Percentiles rank a stretch among this genome's conserved stretches.
These are phyloP conservation scores for Zygaena filipendulae DNA, from an alignment of 2,888 invertebrate species.

Conservation along the genomic window DNA sequence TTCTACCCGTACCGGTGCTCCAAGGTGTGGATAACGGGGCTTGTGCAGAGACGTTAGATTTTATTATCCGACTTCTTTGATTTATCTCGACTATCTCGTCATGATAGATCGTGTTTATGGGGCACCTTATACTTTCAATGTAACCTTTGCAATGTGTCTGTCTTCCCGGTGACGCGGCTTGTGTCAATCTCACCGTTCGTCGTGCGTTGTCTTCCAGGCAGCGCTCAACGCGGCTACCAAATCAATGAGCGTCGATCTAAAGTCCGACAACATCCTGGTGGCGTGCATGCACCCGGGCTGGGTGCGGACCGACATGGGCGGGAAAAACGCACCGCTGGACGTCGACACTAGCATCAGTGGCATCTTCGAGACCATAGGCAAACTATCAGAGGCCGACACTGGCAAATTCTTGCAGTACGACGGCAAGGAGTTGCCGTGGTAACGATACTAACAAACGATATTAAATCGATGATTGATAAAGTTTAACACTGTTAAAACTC, in stretches of 20 bases:
- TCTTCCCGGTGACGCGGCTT: no score
- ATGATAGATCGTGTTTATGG: background rate
- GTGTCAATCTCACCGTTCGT: no score
- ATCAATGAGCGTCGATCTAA: conserved; percentile 85
- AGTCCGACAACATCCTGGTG: conserved; percentile 78
- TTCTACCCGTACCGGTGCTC: conserved; percentile 88
- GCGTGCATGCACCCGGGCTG: conserved; percentile 88
- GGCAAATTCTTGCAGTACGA: conserved; percentile 84
- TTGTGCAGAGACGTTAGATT: background rate
- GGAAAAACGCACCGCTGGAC: conserved; percentile 79
- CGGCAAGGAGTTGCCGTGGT: conserved; percentile 81
- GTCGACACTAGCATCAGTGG: conserved; percentile 73
- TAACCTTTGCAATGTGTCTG: background rate
- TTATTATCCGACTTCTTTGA: background rate
- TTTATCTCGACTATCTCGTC: background rate
- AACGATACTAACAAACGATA: conserved; percentile 22
- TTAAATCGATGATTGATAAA: no score
- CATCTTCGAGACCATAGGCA: conserved; percentile 73
- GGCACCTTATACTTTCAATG: background rate
- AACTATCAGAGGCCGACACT: conserved; percentile 72
- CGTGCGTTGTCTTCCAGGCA: conserved; percentile 67
- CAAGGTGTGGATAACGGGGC: conserved; percentile 80
- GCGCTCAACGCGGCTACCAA: conserved; percentile 89
- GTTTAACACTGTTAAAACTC: no score
- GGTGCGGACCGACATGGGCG: conserved; percentile 93